phyloP scores from a whole-genome alignment of 2,113 vertebrate species.

The Trematocara stigmaticum region DNA sequence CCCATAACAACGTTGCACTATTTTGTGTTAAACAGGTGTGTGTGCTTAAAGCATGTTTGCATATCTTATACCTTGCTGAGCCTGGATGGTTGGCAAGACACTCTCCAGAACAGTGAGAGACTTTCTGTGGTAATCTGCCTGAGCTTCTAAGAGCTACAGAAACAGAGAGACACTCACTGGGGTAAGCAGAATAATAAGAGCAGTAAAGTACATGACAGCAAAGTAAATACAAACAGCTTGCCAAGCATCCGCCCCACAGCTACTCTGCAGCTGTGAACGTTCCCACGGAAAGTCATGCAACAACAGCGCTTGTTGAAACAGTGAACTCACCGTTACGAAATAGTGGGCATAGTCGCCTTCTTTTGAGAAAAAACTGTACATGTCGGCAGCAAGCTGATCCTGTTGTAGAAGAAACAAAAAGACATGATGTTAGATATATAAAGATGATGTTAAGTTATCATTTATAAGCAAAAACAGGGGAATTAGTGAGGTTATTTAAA shows the following conservation, averaged over 20 bases:
- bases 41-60: background rate
- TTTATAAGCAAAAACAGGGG: background rate
- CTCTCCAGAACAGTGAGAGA: slow-evolving; percentile 95
- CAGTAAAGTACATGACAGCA: slow-evolving; percentile 13
- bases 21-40: background rate
- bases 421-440: background rate
- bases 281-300: slow-evolving; percentile 16
- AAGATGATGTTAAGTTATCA: background rate
- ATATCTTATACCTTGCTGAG: slow-evolving; percentile 88
- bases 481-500: background rate
- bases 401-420: slow-evolving; percentile 34
- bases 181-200: background rate
- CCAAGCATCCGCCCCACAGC: slow-evolving; percentile 7
- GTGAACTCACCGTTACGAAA: slow-evolving; percentile 84
- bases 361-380: slow-evolving; percentile 95
- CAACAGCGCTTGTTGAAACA: background rate
- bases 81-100: slow-evolving; percentile 91
- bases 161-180: slow-evolving; percentile 57
- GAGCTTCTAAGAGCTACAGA: slow-evolving; percentile 96
- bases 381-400: slow-evolving; percentile 97
- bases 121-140: slow-evolving; percentile 99
- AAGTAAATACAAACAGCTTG: slow-evolving; percentile 10
- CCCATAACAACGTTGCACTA: background rate
- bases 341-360: slow-evolving; percentile 91
- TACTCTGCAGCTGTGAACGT: slow-evolving; percentile 32